Percentiles rank a stretch among this genome's conserved stretches.
phyloP scores from a whole-genome alignment of 2,797 vertebrate genomes.

The Ctenochaetus hawaiiensis region DNA sequence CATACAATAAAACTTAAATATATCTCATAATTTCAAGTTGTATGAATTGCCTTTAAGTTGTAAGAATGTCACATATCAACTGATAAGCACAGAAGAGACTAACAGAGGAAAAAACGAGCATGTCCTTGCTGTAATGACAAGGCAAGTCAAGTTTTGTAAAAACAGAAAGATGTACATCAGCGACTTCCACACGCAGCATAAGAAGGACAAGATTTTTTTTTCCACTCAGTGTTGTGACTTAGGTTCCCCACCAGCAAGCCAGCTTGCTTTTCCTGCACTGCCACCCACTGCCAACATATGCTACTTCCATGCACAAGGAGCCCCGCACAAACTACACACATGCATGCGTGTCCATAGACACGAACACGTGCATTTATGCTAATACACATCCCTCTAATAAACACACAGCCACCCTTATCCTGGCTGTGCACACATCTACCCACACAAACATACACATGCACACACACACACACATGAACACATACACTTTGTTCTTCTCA shows the following conservation, averaged over 20 bases:
- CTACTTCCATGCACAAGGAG: conserved; percentile 48
- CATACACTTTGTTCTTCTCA: conserved; percentile 64
- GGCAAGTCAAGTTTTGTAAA: too few species aligned
- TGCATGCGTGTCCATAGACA: conserved; percentile 1
- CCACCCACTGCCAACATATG: conserved; percentile 73
- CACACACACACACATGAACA: conserved; percentile 27
- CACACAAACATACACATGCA: conserved; percentile 30
- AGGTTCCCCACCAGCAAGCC: conserved; percentile 50
- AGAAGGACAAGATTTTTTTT: conserved; percentile 14
- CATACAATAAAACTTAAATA: too few species aligned
- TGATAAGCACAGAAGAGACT: neutral
- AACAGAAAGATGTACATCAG: neutral
- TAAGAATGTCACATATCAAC: too few species aligned
- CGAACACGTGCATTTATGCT: conserved; percentile 3
- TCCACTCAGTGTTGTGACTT: conserved; percentile 46
- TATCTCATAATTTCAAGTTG: neutral
- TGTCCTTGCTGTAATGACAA: too few species aligned
- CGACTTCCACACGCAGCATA: conserved; percentile 12
- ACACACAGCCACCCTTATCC: conserved; percentile 4
- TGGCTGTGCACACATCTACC: neutral
- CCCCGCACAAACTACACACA: conserved; percentile 40
- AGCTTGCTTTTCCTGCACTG: conserved; percentile 65
- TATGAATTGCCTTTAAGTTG: neutral
- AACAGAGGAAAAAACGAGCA: too few species aligned
- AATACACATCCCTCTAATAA: conserved; percentile 22